Conservation (phyloP, 2,888 invertebrate genomes). For the Cephus pulcher region DNA sequence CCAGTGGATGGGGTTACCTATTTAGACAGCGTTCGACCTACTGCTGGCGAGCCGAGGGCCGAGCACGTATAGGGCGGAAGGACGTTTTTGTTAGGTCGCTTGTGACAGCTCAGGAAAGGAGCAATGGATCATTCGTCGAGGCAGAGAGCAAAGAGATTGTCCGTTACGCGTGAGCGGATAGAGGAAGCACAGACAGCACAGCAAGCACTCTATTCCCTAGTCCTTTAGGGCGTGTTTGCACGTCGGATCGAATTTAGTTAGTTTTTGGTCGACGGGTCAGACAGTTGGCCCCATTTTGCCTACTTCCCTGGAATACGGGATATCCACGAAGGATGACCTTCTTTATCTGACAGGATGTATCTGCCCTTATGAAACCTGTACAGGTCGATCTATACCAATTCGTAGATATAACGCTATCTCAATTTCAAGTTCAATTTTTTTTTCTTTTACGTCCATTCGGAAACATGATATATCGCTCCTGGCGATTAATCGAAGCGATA, state of each 20-base stretch:
- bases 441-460: background rate
- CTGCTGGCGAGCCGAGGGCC: background rate
- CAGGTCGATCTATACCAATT: background rate
- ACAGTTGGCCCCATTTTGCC: background rate
- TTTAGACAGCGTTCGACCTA: background rate
- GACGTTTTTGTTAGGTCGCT: slow-evolving; percentile 7
- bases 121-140: slow-evolving; percentile 1
- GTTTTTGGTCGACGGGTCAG: background rate
- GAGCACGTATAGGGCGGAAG: slow-evolving; percentile 1
- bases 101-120: slow-evolving; percentile 6
- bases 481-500: slow-evolving; percentile 1
- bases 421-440: background rate
- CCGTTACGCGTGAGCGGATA: slow-evolving; percentile 4
- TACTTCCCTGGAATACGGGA: background rate
- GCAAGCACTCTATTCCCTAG: background rate
- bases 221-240: background rate
- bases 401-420: background rate
- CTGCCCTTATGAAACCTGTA: background rate
- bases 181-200: background rate
- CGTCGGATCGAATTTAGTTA: background rate
- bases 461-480: background rate
- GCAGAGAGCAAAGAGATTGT: background rate
- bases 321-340: background rate
- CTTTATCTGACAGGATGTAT: background rate
- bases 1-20: background rate